phyloP scores from a whole-genome alignment of 2,113 vertebrate species.

The Seriola aureovittata region DNA sequence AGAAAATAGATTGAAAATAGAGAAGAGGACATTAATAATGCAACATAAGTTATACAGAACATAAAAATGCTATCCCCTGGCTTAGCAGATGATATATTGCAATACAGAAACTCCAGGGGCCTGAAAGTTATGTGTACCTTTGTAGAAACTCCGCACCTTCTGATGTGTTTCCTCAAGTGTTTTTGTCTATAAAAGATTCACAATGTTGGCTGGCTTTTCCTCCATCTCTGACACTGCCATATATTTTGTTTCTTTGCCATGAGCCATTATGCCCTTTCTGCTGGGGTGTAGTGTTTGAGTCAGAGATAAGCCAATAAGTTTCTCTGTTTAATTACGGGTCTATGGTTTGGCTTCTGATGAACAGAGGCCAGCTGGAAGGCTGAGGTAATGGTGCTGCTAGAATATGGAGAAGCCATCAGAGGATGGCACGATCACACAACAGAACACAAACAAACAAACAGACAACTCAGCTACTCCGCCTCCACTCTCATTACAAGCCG shows the following conservation, averaged over 20 bases:
- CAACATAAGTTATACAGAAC: conserved; percentile 31
- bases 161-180: conserved; percentile 20
- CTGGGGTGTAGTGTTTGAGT: conserved; percentile 10
- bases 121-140: conserved; percentile 28
- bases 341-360: conserved; percentile 39
- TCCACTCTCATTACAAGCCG: conserved; percentile 25
- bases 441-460: conserved; percentile 50
- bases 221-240: not conserved
- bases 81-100: conserved; percentile 35
- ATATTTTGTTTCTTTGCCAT: conserved; percentile 27
- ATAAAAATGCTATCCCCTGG: conserved; percentile 32
- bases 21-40: conserved; percentile 51
- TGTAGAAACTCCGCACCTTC: conserved; percentile 5
- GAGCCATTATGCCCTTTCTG: conserved; percentile 8
- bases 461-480: conserved; percentile 32
- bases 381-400: conserved; percentile 36
- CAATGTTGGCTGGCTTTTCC: not conserved
- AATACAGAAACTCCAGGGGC: conserved; percentile 19
- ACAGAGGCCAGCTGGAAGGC: conserved; percentile 56
- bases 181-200: conserved; percentile 17
- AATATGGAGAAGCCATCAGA: conserved; percentile 46
- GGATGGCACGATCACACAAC: conserved; percentile 25
- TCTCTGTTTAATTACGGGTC: conserved; percentile 35
- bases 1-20: conserved; percentile 27
- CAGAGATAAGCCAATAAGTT: conserved; percentile 12